Base-by-base conservation (phyloP, 2,113 vertebrate genomes). In the Odocoileus virginianus region DNA sequence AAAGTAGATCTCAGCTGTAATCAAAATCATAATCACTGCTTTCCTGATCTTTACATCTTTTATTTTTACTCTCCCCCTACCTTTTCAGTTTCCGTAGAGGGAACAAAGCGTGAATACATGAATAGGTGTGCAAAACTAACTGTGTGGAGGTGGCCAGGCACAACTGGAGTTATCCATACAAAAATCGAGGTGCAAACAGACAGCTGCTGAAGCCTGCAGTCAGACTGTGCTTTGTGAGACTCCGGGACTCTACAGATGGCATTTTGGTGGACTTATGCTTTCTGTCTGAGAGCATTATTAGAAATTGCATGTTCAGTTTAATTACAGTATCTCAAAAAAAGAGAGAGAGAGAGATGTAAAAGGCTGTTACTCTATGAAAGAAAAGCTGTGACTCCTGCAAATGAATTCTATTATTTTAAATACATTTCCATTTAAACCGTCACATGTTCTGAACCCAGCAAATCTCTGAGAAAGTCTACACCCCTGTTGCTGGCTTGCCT, bases 381-480 rank as follows among this genome's bases (percentile, higher is more conserved):
- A 95, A 92, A 95, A 97, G 36, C 95, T 93, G 82, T 95, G 95
- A 89, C 74, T 96, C 45, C 89, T 84, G 47, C 91, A 92, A 60
- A 97, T 97, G 78, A 92, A 94, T 95, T 92, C 67, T 95, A 95
- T 97, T 95, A 94, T 97, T 98, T 96, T 89, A 98, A 97, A 96
- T 91, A 25, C 79, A 82, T 94, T 96, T 95, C 57, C 95, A 74
- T 90, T 87, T 88, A 76, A 97, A 86, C 55, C 12, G 2, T 91
- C 97, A 97, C 94, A 90, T 30, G 7, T 86, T 95, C 58, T 93
- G 50, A 98, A 94, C 81, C 58, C 54, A 95, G 81, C 58, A 78
- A 43, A 43, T 76, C 23, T 76, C 71, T 76, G 71, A 43, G 71
- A 76, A 76, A 76, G 71, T 76, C 40, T 43, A 27, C 40, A 76